Base-by-base conservation (phyloP, 2,113 vertebrate genomes). In the Setophaga kirtlandii region DNA sequence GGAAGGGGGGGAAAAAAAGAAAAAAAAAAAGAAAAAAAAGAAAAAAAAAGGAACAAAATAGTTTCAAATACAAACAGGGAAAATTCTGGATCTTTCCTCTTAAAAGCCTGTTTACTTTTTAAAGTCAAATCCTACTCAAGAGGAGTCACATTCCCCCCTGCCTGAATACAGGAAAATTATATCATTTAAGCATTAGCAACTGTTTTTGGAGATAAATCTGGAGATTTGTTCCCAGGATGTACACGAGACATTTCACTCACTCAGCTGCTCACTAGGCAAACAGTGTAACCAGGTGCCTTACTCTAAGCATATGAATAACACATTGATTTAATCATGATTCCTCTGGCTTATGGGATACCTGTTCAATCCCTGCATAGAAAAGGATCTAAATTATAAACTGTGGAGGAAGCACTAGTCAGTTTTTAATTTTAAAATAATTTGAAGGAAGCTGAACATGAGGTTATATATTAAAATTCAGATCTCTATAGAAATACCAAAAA, bases 11-110 rank as follows among this genome's bases (percentile, higher is more conserved):
- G 8, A 37, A 37, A 37, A 37, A 37, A 37, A 37, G 35, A 37
- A 37, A 37, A 3, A 4, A 8, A 24, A 5, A 3, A 4, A 9
- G 6, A 6, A 6, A 8, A 12, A 7, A 20, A 24, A 24, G 15
- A 9, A 30, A 3, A 10, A 31, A 55, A 7, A 8, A 39, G 2
- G 5, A 82, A 7, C 3, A 42, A 35, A 42, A 56, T 27, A 64
- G 0, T 18, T 28, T 11, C 33, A 74, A 84, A 67, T 28, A 58
- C 89, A 91, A 87, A 5, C 18, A 60, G 15, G 3, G 46, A 53
- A 63, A 33, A 30, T 65, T 94, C 55, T 56, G 22, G 15, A 63
- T 71, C 27, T 81, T 94, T 89, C 13, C 19, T 59, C 12, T 77
- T 3, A 60, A 21, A 2, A 24, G 3, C 13, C 2, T 31, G 10